Base-by-base conservation (phyloP, 2,797 vertebrate species). In the Coranthus polyacanthus region DNA sequence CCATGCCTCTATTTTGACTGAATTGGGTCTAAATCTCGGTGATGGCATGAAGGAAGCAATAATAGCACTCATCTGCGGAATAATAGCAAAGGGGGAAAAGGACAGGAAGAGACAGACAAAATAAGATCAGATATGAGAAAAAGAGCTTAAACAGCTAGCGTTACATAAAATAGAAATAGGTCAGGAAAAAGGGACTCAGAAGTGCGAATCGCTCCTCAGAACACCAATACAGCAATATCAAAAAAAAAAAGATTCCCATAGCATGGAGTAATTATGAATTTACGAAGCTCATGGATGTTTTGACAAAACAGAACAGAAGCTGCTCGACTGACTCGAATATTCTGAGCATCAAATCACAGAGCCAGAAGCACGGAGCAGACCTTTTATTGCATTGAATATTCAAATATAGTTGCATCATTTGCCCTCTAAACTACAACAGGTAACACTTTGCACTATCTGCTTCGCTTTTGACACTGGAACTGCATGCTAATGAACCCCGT, bases 331-430 rank as follows among this genome's bases (percentile, higher is more conserved):
- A 38, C 26, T 76, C 17, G 66, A 56, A 72, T 53, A 54, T 20
- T 58, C 42, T 43, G 37, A 53, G 50, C 70, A 21, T 17, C 51
- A 49, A 37, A 12, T 42, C 71, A 51, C 42, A 46, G 39, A 51
- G 69, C 76, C 76, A 16, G 68, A 65, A 75, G 79, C 69, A 39
- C 51, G 55, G 63, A 75, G 32, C 37, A 64, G 46, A 26, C 36
- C 67, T 85, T 68, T 72, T 75, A 86, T 61, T 70, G 41, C 70
- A 80, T 78, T 60, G 69, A 78, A 80, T 82, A 84, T 86, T 89
- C 50, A 81, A 65, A 78, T 60, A 62, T 24, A 45, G 63, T 79
- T 26, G 8, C 47, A 37, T 68, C 52, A 47, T 50, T 44, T 62
- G 44, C 56, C 49, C 36, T 50, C 43, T n/a, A n/a, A 39, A 10